Evolutionary conservation across 2,797 vertebrate genomes (phyloP).

Genomic region (Presbytis comata): DNA sequence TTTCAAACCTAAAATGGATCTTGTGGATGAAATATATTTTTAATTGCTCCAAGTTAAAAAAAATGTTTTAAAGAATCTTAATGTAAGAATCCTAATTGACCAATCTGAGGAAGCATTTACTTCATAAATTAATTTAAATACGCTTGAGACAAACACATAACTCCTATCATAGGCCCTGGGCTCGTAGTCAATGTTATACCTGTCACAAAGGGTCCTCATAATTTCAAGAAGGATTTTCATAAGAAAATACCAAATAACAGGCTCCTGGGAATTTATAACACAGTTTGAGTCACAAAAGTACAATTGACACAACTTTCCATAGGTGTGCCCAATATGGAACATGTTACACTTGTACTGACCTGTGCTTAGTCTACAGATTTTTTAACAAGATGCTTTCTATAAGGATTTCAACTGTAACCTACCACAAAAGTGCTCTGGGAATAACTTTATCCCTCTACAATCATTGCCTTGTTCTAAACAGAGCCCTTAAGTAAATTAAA

Average conservation of each 20-base stretch:
- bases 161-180: background rate
- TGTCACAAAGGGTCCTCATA: conserved; percentile 10
- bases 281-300: conserved; percentile 2
- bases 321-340: background rate
- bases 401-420: conserved; percentile 29
- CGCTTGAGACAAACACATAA: background rate
- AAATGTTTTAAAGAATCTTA: conserved; percentile 40
- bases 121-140: conserved; percentile 11
- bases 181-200: background rate
- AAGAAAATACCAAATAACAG: conserved; percentile 12
- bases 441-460: conserved; percentile 69
- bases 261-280: conserved; percentile 23
- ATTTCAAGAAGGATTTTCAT: background rate
- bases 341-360: conserved; percentile 34
- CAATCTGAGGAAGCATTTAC: conserved; percentile 4
- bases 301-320: conserved; percentile 32
- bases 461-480: conserved; percentile 65
- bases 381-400: conserved; percentile 60
- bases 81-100: background rate
- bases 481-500: conserved; percentile 73
- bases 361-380: conserved; percentile 15
- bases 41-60: conserved; percentile 4
- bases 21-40: conserved; percentile 40
- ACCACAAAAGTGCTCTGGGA: conserved; percentile 47
- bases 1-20: conserved; percentile 13